Evolutionary conservation across 2,797 vertebrate species (phyloP).

Genomic region (Falco peregrinus): DNA sequence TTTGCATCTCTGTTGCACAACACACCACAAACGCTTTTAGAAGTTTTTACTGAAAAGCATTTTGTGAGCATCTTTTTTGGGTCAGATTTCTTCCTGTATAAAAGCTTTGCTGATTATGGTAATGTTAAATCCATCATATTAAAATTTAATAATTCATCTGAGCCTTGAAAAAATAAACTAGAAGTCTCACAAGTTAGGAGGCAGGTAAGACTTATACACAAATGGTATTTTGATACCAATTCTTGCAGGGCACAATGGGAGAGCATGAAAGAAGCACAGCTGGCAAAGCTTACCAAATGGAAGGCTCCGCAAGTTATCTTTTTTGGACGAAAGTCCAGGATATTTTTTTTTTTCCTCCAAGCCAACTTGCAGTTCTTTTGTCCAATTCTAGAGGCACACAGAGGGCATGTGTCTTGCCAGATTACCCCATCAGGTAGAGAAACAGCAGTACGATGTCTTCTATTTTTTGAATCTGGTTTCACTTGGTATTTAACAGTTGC

Average conservation of each 20-base stretch:
- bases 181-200: neutral
- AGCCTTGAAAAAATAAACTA: neutral
- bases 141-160: neutral
- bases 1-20: neutral
- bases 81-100: neutral
- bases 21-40: neutral
- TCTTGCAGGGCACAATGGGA: neutral
- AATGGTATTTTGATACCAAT: neutral
- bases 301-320: neutral
- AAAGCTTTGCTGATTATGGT: neutral
- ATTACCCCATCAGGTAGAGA: neutral
- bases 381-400: neutral
- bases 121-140: neutral
- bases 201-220: neutral
- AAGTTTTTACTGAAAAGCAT: neutral
- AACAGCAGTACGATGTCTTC: neutral
- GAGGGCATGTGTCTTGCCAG: accelerated
- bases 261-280: neutral
- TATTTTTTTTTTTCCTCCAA: neutral
- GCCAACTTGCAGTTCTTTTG: neutral
- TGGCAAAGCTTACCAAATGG: neutral
- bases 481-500: neutral
- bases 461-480: neutral
- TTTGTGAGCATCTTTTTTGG: neutral
- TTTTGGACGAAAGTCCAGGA: neutral